These are phyloP conservation scores for Ptilonorhynchus violaceus DNA, from an alignment of 2,113 vertebrate genomes.

Conservation along the genomic window DNA sequence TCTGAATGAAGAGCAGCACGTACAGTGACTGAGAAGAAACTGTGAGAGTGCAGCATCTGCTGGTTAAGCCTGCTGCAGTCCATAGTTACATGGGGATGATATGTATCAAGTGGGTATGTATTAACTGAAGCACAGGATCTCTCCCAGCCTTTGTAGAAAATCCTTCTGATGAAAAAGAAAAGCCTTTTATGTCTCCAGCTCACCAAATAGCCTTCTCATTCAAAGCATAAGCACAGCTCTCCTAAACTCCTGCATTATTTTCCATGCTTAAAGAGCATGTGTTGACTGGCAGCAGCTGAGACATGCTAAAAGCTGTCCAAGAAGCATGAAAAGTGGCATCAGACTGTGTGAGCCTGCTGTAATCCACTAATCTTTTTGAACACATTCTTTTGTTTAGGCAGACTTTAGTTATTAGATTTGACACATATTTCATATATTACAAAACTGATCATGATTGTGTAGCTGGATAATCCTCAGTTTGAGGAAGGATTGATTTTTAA, in stretches of 20 bases:
- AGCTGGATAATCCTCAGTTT: neutral
- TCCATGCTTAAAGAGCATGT: neutral
- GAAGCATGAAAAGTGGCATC: neutral
- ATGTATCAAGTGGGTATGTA: neutral
- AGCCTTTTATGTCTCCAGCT: neutral
- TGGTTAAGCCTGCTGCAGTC: neutral
- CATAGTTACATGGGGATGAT: neutral
- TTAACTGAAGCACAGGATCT: neutral
- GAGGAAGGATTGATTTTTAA: constrained; percentile 15
- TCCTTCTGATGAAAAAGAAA: neutral
- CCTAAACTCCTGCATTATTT: neutral
- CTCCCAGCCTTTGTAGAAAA: neutral
- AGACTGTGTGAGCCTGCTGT: neutral
- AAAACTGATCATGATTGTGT: neutral
- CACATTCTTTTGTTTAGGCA: neutral
- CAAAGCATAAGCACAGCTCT: neutral
- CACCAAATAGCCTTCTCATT: neutral
- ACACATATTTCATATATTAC: neutral
- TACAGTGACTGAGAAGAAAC: neutral
- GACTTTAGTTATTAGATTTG: neutral
- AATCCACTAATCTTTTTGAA: constrained; percentile 46
- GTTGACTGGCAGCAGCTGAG: neutral
- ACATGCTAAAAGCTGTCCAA: neutral
- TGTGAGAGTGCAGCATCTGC: neutral
- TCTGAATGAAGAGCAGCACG: neutral